Base-by-base conservation (phyloP, 2,113 vertebrate species). In the Hemicordylus capensis region DNA sequence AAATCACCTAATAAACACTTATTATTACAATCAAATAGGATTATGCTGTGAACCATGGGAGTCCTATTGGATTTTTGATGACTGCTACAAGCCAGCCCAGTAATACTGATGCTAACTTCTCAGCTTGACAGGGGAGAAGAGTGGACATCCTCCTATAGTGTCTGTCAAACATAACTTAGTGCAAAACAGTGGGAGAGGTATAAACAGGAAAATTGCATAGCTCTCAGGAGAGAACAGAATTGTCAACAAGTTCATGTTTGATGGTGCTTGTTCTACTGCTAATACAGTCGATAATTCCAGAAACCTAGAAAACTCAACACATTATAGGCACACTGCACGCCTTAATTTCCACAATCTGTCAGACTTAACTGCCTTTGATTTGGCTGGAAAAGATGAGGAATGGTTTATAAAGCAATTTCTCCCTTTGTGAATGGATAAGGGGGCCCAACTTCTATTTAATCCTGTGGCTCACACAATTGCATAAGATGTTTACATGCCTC, bases 21-120 rank as follows among this genome's bases (percentile, higher is more conserved):
- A 84, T 46, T 75, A 72, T 74, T 63, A 76, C 72, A 81, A 76
- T 84, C 61, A 70, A 84, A 78, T 59, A 61, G 42, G 15, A 58
- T 83, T 85, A 48, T 4, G 26, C 72, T 31, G 75, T 61, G 2
- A 78, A 51, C 66, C 34, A 39, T 73, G 2, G 4, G 59, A 76
- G n/a, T 12, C 56, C 81, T 64, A 24, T 77, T 31, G 61, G 79
- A 73, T 83, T 75, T 69, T 34, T 10, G 22, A 76, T 78, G 81
- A 66, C 4, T 75, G n/a, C 61, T 24, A 26, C 72, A 1, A 12
- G 26, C 59, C 76, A 64, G 54, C 12, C 24, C 44, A 61, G 22
- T 2, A 24, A 46, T 76, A 14, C 26, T 58, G 84, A 24, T 10
- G 75, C 48, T 14, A 2, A 51, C 28, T 56, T 70, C 85, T n/a